phyloP scores from a whole-genome alignment of 2,797 vertebrate species.

The Jordanella pulchra region DNA sequence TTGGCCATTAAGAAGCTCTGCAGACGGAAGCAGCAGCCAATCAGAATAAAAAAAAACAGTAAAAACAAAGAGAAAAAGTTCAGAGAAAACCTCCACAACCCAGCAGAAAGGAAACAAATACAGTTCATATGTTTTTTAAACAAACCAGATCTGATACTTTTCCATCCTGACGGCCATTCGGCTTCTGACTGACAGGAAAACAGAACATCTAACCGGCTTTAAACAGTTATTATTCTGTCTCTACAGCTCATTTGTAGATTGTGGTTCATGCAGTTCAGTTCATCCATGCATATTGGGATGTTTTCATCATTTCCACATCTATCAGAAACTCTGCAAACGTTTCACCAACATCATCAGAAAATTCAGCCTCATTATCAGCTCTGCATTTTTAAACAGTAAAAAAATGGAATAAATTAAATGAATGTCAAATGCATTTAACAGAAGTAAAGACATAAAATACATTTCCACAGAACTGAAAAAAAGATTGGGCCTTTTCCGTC shows the following conservation, averaged over 20 bases:
- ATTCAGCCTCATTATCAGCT: not conserved
- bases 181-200: slow-evolving; percentile 35
- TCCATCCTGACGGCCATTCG: slow-evolving; percentile 40
- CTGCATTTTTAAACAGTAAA: not conserved
- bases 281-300: not conserved
- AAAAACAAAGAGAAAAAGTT: slow-evolving; percentile 53
- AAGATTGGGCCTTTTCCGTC: not conserved
- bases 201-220: slow-evolving; percentile 15
- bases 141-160: not conserved
- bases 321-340: not conserved
- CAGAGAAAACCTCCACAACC: slow-evolving; percentile 61
- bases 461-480: not conserved
- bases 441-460: not conserved
- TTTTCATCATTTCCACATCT: not conserved
- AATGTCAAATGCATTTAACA: not conserved
- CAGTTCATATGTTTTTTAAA: not conserved
- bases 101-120: slow-evolving; percentile 45
- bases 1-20: slow-evolving; percentile 70
- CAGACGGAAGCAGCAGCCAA: slow-evolving; percentile 60
- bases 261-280: slow-evolving; percentile 32
- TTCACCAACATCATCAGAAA: not conserved
- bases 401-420: slow-evolving; percentile 1
- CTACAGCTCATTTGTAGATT: slow-evolving; percentile 15
- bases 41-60: slow-evolving; percentile 46
- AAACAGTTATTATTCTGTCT: not conserved